Conservation (phyloP, 2,113 vertebrate genomes). For the Hylia prasina region DNA sequence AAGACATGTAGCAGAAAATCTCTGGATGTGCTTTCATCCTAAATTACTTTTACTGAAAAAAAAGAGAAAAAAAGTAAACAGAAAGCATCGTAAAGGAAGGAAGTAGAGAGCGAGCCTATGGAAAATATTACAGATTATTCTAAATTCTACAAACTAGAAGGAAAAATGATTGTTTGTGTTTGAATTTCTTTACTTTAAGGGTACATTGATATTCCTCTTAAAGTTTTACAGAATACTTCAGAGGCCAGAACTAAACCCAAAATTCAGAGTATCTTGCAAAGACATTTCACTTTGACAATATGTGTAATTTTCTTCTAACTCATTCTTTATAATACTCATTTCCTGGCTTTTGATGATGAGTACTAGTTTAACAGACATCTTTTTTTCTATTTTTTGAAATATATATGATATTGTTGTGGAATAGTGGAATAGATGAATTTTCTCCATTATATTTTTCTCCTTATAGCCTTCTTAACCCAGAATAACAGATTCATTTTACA, state of each 20-base stretch:
- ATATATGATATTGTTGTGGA: neutral
- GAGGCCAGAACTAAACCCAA: neutral
- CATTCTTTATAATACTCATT: neutral
- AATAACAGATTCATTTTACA: neutral
- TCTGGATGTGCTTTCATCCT: neutral
- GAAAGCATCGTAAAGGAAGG: neutral
- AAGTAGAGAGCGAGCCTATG: neutral
- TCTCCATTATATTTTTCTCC: neutral
- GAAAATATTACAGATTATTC: neutral
- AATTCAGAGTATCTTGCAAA: neutral
- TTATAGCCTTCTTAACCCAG: neutral
- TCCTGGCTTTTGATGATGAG: neutral
- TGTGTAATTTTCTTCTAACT: neutral
- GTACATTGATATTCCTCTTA: neutral
- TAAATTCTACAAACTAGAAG: neutral
- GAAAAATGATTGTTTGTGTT: neutral
- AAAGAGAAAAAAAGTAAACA: neutral
- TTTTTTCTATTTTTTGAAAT: neutral
- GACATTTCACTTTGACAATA: neutral
- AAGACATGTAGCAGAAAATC: neutral
- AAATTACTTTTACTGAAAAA: neutral
- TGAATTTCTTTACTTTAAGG: neutral
- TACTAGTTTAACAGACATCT: neutral
- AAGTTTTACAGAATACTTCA: neutral
- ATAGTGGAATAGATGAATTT: neutral